Base-by-base conservation (phyloP, 2,797 vertebrate species). In the Pipistrellus pygmaeus region DNA sequence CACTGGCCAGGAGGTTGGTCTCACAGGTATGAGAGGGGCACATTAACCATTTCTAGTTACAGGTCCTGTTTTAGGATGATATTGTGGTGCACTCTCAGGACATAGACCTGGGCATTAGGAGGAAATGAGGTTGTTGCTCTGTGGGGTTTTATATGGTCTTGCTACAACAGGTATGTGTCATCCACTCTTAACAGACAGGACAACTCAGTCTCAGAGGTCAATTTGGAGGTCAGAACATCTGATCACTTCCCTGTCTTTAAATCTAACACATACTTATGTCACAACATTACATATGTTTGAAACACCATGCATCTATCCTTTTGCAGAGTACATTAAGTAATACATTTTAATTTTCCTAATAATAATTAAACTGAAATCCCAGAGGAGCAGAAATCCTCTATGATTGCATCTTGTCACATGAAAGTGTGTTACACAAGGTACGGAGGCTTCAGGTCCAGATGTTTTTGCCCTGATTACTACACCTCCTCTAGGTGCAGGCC, bases 341-440 rank as follows among this genome's bases (percentile, higher is more conserved):
- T 18, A 55, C 9, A 23, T 32, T 53, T 77, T 21, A 25, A 51
- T 71, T 75, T 91, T 80, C 20, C 60, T 76, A 55, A 57, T 68
- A 46, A 57, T 2, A 51, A n/a, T 46, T 57, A 44, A 75, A 66
- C n/a, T 41, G 38, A 17, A 35, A 69, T 57, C 85, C n/a, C 32
- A 4, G 21, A 82, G 72, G 48, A 84, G 17, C 38, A 12, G 41
- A 69, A 62, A n/a, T 38, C 78, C 88, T 97, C 95, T 53, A 69
- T 87, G 92, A 88, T 76, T 95, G 94, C 20, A 93, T 85, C 88
- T 93, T 95, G 85, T 32, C 96, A 96, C 88, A 32, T 20, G 66
- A 93, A 96, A 94, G 90, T 82, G 35, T 17, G 27, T 94, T 92
- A 80, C 46, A 96, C 85, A 94, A 97, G 44, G 44, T 75, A 84